These are phyloP conservation scores for Lithophane semibrunnea DNA, from an alignment of 2,888 invertebrate genomes.

Conservation along the genomic window DNA sequence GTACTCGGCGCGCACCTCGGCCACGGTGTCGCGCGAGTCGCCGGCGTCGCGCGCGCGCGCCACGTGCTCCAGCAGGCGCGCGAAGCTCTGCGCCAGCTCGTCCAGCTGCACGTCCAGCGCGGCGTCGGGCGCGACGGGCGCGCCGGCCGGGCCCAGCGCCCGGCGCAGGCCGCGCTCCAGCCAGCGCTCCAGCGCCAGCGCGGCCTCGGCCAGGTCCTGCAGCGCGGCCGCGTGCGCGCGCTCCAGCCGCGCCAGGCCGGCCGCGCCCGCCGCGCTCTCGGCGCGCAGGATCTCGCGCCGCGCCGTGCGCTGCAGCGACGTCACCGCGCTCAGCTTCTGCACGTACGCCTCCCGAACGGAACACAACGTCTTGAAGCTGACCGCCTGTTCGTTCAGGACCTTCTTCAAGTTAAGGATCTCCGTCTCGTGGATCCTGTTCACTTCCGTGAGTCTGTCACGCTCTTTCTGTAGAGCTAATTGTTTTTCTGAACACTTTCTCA, in stretches of 20 bases:
- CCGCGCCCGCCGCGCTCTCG: slow-evolving; percentile 78
- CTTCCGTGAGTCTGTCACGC: slow-evolving; percentile 81
- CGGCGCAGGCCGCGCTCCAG: slow-evolving; percentile 80
- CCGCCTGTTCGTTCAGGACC: slow-evolving; percentile 83
- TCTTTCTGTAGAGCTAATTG: slow-evolving; percentile 83
- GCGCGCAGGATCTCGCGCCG: slow-evolving; percentile 82
- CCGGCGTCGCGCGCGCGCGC: slow-evolving; percentile 76
- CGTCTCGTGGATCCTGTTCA: slow-evolving; percentile 85
- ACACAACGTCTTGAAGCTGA: slow-evolving; percentile 83
- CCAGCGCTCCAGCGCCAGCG: slow-evolving; percentile 85
- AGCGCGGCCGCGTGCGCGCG: slow-evolving; percentile 83
- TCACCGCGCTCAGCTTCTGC: slow-evolving; percentile 81
- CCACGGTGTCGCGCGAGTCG: slow-evolving; percentile 79
- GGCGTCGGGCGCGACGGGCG: slow-evolving; percentile 72
- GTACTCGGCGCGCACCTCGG: slow-evolving; percentile 92
- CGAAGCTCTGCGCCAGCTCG: slow-evolving; percentile 79
- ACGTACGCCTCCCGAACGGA: slow-evolving; percentile 83
- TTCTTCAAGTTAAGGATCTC: slow-evolving; percentile 85
- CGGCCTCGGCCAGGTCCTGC: slow-evolving; percentile 84
- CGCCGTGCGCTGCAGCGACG: slow-evolving; percentile 84
- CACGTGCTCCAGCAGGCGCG: slow-evolving; percentile 79
- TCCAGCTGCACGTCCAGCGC: slow-evolving; percentile 82
- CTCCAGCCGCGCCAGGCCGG: slow-evolving; percentile 80
- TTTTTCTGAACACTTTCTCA: slow-evolving; percentile 83
- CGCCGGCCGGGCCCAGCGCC: slow-evolving; percentile 72